Percentiles rank a stretch among this genome's conserved stretches.
Evolutionary conservation across 2,797 vertebrate species (phyloP).

Genomic region (Etheostoma perlongum): DNA sequence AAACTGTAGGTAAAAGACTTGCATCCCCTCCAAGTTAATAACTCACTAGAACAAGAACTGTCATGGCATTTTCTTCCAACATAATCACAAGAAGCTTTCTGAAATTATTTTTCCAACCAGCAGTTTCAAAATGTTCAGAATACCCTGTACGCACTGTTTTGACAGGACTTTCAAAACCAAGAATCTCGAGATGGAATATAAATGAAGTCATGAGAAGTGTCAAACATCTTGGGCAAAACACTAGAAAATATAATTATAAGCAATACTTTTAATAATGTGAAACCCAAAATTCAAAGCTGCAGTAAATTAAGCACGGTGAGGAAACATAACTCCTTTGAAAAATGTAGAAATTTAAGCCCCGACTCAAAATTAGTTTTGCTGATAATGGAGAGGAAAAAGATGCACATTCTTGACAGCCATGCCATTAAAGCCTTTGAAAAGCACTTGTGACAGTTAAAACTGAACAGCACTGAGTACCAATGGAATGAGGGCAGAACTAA

Average conservation of each 20-base stretch:
- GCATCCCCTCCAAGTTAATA: conserved; percentile 3
- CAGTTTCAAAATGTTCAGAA: conserved; percentile 26
- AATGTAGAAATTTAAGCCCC: conserved; percentile 43
- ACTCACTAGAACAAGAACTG: conserved; percentile 7
- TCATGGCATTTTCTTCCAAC: neutral
- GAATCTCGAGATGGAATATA: conserved; percentile 4
- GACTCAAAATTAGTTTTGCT: conserved; percentile 57
- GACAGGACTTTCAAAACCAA: conserved; percentile 7
- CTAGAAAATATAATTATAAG: conserved; percentile 1
- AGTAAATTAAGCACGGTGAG: conserved; percentile 41
- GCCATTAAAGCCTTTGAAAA: conserved; percentile 73
- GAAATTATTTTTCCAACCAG: conserved; percentile 22
- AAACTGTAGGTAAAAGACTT: conserved; percentile 24
- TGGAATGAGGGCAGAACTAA: conserved; percentile 80
- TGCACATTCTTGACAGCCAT: conserved; percentile 75
- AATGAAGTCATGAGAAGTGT: neutral
- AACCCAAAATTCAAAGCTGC: conserved; percentile 45
- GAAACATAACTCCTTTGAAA: conserved; percentile 27
- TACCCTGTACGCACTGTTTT: conserved; percentile 18
- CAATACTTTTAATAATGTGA: conserved; percentile 23
- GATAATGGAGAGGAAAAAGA: conserved; percentile 59
- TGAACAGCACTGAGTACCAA: conserved; percentile 69
- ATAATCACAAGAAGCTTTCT: conserved; percentile 19
- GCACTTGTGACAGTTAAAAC: conserved; percentile 72
- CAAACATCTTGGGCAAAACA: conserved; percentile 15